phyloP scores from a whole-genome alignment of 2,888 invertebrate species.

The Nemoura dubitans region DNA sequence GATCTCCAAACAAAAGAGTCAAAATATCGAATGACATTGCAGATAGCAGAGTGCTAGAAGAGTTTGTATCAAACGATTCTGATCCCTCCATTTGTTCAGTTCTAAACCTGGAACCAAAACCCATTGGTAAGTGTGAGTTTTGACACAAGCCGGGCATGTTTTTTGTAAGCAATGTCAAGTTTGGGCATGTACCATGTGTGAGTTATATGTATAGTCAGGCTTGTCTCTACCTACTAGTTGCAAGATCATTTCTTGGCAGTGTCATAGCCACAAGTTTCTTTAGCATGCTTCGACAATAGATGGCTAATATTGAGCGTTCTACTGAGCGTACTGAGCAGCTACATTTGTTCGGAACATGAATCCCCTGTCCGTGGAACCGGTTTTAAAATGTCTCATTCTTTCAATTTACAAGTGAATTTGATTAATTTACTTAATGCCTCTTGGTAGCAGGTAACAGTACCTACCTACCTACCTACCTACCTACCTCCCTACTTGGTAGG shows the following conservation, averaged over 20 bases:
- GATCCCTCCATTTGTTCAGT: background rate
- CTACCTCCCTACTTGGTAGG: no score
- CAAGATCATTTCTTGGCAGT: background rate
- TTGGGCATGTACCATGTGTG: background rate
- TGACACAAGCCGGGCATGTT: background rate
- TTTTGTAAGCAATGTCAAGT: background rate
- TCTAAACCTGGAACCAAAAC: background rate
- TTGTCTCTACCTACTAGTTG: background rate
- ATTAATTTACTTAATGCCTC: no score
- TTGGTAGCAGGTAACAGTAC: no score
- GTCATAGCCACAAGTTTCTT: background rate
- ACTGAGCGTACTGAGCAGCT: conserved; percentile 4
- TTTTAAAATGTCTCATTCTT: no score
- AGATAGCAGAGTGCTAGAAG: conserved; percentile 1
- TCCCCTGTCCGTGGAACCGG: background rate
- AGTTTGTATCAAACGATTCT: background rate
- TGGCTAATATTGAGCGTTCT: background rate
- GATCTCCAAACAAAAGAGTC: conserved; percentile 43
- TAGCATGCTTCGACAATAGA: background rate
- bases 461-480: no score
- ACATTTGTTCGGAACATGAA: background rate
- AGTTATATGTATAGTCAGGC: background rate
- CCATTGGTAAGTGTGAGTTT: conserved; percentile 43
- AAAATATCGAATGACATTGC: background rate
- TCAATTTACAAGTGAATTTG: no score